These are phyloP conservation scores for Pheucticus melanocephalus DNA, from an alignment of 2,113 vertebrate genomes.

Conservation along the genomic window DNA sequence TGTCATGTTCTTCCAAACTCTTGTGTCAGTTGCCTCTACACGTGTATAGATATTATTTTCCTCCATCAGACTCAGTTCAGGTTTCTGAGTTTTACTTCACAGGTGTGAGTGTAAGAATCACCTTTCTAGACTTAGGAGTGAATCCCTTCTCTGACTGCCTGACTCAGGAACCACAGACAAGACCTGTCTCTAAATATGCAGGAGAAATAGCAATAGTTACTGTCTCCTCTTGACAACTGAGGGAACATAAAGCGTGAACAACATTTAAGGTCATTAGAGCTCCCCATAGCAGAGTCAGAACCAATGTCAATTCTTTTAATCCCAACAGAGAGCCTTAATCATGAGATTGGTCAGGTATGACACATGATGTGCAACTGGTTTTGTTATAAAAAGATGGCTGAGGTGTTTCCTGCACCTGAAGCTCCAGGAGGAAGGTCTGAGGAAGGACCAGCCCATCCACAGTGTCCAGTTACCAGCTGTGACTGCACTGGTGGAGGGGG, in stretches of 20 bases:
- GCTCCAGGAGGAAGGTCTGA: not conserved
- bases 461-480: not conserved
- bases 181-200: not conserved
- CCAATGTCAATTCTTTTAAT: not conserved
- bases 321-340: not conserved
- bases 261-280: not conserved
- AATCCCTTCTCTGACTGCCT: not conserved
- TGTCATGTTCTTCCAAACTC: not conserved
- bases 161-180: not conserved
- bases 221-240: not conserved
- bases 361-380: not conserved
- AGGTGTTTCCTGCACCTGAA: not conserved
- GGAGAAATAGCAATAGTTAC: not conserved
- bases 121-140: not conserved
- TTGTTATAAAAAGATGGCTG: not conserved
- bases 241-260: fast-evolving
- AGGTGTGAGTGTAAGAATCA: not conserved
- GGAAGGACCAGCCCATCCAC: not conserved
- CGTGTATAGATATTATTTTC: fast-evolving
- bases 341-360: not conserved
- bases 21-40: not conserved
- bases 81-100: not conserved
- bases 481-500: not conserved
- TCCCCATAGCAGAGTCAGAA: not conserved
- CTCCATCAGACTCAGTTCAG: not conserved